Conservation (phyloP, 2,113 vertebrate genomes). For the Forbesichthys agassizii region DNA sequence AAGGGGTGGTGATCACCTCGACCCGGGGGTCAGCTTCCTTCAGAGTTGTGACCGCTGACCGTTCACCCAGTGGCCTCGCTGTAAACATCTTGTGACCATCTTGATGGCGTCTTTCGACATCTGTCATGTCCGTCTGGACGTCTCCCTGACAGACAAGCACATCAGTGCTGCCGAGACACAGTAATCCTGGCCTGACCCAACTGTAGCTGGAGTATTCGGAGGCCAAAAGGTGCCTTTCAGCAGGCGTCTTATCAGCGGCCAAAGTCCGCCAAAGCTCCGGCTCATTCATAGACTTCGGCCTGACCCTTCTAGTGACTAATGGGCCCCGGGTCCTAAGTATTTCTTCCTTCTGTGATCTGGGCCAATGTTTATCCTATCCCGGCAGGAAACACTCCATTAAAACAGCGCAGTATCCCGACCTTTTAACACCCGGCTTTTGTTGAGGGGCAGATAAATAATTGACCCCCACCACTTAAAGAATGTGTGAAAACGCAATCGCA, state of each 20-base stretch:
- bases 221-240: not conserved
- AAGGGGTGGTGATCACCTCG: constrained; percentile 6
- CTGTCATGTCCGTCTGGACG: too few species aligned
- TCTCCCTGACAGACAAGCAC: too few species aligned
- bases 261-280: constrained; percentile 24
- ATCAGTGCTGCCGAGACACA: too few species aligned
- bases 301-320: constrained; percentile 56
- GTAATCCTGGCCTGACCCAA: not conserved
- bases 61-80: too few species aligned
- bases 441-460: constrained; percentile 79
- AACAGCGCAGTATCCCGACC: constrained; percentile 47
- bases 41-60: constrained; percentile 2
- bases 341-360: constrained; percentile 38
- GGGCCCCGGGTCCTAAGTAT: constrained; percentile 49
- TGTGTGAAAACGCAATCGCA: constrained; percentile 87
- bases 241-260: not conserved
- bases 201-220: not conserved
- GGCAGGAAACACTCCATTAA: constrained; percentile 69
- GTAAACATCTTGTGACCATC: too few species aligned
- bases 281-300: constrained; percentile 31
- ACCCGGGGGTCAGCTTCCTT: constrained; percentile 1
- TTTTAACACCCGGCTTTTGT: constrained; percentile 66
- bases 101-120: too few species aligned
- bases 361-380: constrained; percentile 60
- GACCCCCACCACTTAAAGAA: constrained; percentile 77